Evolutionary conservation across 23 tunicate genomes (phyloP).

Genomic region (Trididemnum clinides): DNA sequence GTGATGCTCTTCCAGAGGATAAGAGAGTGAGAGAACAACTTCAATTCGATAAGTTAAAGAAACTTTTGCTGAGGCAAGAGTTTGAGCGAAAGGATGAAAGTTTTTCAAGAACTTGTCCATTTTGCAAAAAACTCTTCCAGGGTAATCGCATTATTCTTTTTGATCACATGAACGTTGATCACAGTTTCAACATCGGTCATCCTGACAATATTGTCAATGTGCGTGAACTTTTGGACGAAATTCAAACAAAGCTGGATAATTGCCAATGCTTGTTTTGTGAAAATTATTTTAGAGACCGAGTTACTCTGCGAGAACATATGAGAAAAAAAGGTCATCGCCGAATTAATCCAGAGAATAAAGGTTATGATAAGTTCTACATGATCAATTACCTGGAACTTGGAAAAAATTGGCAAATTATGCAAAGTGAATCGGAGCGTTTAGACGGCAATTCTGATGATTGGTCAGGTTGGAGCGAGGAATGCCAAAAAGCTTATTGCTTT

Average conservation of each 20-base stretch:
- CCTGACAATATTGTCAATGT: conserved; percentile 91
- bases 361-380: conserved; percentile 84
- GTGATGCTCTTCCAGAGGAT: conserved; percentile 95
- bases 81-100: conserved; percentile 72
- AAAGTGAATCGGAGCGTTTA: conserved; percentile 66
- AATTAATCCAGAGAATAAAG: conserved; percentile 83
- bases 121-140: conserved; percentile 75
- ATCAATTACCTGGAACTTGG: conserved; percentile 89
- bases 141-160: conserved; percentile 80
- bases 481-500: conserved; percentile 70
- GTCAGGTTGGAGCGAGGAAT: conserved; percentile 89
- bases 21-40: conserved; percentile 77
- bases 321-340: conserved; percentile 88
- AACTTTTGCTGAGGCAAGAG: conserved; percentile 62
- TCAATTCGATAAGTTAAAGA: conserved; percentile 63
- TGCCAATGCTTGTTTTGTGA: conserved; percentile 90
- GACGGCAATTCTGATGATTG: conserved; percentile 68
- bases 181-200: conserved; percentile 93
- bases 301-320: conserved; percentile 90
- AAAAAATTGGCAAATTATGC: conserved; percentile 82
- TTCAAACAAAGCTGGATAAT: conserved; percentile 56
- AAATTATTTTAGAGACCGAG: conserved; percentile 86
- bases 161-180: conserved; percentile 93
- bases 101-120: conserved; percentile 83
- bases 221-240: conserved; percentile 77